Base-by-base conservation (phyloP, 2,113 vertebrate species). In the Psittacus erithacus region DNA sequence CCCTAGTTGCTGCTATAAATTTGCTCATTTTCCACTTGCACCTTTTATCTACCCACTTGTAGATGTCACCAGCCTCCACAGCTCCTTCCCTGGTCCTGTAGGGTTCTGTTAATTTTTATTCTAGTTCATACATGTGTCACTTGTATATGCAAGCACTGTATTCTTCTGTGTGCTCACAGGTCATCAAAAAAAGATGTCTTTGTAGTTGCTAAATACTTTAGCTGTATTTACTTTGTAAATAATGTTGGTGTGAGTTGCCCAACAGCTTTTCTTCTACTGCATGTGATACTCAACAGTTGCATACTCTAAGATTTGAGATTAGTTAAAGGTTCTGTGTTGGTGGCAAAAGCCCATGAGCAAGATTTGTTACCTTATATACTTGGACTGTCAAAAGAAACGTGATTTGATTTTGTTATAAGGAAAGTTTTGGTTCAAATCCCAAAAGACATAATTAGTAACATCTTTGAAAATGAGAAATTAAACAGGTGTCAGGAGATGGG, bases 391-490 rank as follows among this genome's bases (percentile, higher is more conserved):
- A 62, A 85, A 57, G 62, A 74, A 86, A 73, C 44, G 47, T 47
- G 7, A 68, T 84, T 93, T 88, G 53, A 67, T 90, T 74, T 90
- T 89, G 52, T 81, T 71, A 35, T 33, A 86, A 8, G 14, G 57
- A 57, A 90, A 90, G 27, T 81, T 92, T 81, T 2, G 1, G 29
- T 94, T 94, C 47, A 82, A 90, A 90, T 91, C 76, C 69, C 49
- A 1, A 75, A 94, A 88, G 82, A 31, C 43, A 10, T 93, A 84
- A 92, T 96, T 95, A 96, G 85, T 62, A 91, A 69, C 70, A 67
- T 92, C 74, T 90, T 93, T 95, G 91, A 92, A 94, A 93, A 94
- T 70, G 60, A 91, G 82, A 92, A 76, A 94, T 92, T 93, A 92
- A 90, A 95, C 88, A 92, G 55, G 52, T 94, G 65, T 83, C 92